Conservation (phyloP, 2,888 invertebrate genomes). For the Phytoseiulus persimilis region DNA sequence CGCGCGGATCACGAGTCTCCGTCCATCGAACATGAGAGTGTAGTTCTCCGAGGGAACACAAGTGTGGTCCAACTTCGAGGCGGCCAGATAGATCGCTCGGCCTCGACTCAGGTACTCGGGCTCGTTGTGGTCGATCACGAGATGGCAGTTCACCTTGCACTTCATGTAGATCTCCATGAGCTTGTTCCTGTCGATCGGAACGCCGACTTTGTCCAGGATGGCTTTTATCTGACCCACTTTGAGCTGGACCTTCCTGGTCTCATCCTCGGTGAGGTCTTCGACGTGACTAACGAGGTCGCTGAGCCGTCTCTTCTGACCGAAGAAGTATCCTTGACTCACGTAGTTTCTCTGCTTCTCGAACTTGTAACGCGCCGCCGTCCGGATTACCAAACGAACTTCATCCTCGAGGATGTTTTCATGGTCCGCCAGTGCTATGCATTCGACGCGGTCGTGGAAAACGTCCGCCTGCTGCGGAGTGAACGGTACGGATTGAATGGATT, state of each 20-base stretch:
- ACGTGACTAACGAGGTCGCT: not conserved
- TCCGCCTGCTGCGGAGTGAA: not conserved
- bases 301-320: not conserved
- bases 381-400: slow-evolving; percentile 15
- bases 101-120: not conserved
- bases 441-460: not conserved
- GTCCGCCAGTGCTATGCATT: not conserved
- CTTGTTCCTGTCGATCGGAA: not conserved
- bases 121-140: slow-evolving; percentile 29
- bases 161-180: slow-evolving; percentile 25
- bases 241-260: not conserved
- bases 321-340: not conserved
- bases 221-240: not conserved
- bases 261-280: not conserved
- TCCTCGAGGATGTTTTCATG: not conserved
- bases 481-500: not conserved
- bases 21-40: slow-evolving; percentile 20
- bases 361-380: not conserved
- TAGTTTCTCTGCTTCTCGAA: not conserved
- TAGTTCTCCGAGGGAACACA: slow-evolving; percentile 21
- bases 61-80: slow-evolving; percentile 13
- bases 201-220: not conserved
- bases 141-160: slow-evolving; percentile 10
- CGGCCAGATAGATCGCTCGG: slow-evolving; percentile 6
- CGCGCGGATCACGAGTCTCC: slow-evolving; percentile 6